phyloP scores from a whole-genome alignment of 2,113 vertebrate species.

The Halichoeres trimaculatus region DNA sequence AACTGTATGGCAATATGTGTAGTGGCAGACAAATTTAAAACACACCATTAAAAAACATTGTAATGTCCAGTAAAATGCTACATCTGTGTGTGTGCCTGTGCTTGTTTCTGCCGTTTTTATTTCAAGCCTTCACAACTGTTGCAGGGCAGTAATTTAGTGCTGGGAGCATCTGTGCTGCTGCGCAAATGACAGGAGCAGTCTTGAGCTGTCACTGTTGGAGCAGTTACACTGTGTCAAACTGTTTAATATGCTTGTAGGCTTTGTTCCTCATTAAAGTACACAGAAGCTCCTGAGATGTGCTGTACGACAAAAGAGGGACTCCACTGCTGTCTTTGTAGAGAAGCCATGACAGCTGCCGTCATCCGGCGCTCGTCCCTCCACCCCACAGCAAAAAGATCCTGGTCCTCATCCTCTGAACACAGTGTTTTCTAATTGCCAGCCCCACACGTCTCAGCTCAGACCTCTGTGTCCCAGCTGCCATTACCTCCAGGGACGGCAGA shows the following conservation, averaged over 20 bases:
- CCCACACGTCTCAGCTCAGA: conserved; percentile 59
- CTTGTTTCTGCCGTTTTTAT: neutral
- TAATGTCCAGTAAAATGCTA: neutral
- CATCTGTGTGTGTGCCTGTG: neutral
- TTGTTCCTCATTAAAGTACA: conserved; percentile 76
- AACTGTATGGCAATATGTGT: neutral
- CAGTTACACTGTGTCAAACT: conserved; percentile 51
- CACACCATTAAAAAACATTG: neutral
- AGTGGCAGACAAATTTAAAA: neutral
- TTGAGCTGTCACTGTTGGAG: conserved; percentile 45
- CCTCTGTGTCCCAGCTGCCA: conserved; percentile 47
- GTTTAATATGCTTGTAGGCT: conserved; percentile 67
- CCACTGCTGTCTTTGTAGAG: conserved; percentile 55
- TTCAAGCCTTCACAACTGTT: conserved; percentile 19
- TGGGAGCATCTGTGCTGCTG: conserved; percentile 17
- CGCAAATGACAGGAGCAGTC: conserved; percentile 34
- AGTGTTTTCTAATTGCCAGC: conserved; percentile 72
- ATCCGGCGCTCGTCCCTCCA: conserved; percentile 38
- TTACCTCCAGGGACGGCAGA: conserved; percentile 62
- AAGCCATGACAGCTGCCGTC: conserved; percentile 75
- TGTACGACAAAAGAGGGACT: conserved; percentile 64
- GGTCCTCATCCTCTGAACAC: conserved; percentile 51
- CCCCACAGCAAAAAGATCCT: conserved; percentile 39
- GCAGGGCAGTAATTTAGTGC: conserved; percentile 35
- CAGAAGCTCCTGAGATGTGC: conserved; percentile 61